phyloP scores from a whole-genome alignment of 2,113 vertebrate genomes.

The Zeus faber region DNA sequence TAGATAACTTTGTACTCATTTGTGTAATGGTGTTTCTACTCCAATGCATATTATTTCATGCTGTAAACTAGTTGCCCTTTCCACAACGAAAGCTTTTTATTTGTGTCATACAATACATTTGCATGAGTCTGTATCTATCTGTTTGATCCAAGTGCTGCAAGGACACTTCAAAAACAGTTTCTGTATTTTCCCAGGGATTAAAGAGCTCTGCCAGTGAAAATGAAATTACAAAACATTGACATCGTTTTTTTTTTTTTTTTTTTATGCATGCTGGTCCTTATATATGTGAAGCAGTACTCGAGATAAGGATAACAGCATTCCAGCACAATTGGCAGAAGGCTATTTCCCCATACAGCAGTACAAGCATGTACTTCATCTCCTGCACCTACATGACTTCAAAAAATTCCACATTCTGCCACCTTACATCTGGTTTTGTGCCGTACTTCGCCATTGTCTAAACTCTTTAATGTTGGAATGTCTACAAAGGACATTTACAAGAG shows the following conservation, averaged over 20 bases:
- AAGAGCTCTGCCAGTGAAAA: slow-evolving; percentile 78
- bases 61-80: too few species aligned
- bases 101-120: too few species aligned
- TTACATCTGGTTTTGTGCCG: too few species aligned
- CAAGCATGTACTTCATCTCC: slow-evolving; percentile 72
- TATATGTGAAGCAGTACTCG: slow-evolving; percentile 78
- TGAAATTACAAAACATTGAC: slow-evolving; percentile 78
- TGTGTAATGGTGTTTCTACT: too few species aligned
- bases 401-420: too few species aligned
- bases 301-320: slow-evolving; percentile 79
- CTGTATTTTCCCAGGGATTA: slow-evolving; percentile 74
- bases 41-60: too few species aligned
- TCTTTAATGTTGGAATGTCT: too few species aligned
- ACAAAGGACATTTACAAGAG: too few species aligned
- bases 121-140: background rate
- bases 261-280: slow-evolving; percentile 77
- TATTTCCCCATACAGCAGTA: slow-evolving; percentile 74
- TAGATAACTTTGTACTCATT: too few species aligned
- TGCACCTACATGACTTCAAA: slow-evolving; percentile 64
- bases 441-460: too few species aligned
- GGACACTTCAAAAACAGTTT: slow-evolving; percentile 40
- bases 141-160: slow-evolving; percentile 13
- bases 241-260: slow-evolving; percentile 74
- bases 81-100: too few species aligned
- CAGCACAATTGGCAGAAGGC: slow-evolving; percentile 64